These are phyloP conservation scores for Hypomecis punctinalis DNA, from an alignment of 2,888 invertebrate species.

Conservation along the genomic window DNA sequence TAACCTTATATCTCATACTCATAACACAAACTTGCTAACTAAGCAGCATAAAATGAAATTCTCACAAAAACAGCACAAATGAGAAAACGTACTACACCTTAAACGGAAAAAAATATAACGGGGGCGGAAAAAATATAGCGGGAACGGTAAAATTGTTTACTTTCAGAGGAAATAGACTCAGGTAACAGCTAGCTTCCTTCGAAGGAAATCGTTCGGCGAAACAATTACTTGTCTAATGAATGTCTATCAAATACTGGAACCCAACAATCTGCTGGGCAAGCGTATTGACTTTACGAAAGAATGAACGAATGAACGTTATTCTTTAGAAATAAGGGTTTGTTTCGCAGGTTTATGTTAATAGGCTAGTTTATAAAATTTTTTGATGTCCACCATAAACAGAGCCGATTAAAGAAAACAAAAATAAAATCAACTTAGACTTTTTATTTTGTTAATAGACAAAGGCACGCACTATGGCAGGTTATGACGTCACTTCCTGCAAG, in stretches of 20 bases:
- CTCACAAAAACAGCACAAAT: background rate
- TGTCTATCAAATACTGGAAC: constrained; percentile 45
- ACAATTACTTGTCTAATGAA: constrained; percentile 51
- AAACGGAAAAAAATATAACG: background rate
- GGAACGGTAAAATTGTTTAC: constrained; percentile 34
- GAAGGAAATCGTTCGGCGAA: constrained; percentile 37
- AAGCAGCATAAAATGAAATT: background rate
- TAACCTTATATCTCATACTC: too few species aligned
- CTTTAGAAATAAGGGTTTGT: constrained; percentile 2
- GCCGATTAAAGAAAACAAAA: too few species aligned
- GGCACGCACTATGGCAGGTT: too few species aligned
- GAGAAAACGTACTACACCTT: constrained; percentile 2
- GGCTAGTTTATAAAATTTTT: too few species aligned
- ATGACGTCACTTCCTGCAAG: too few species aligned
- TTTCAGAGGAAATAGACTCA: constrained; percentile 40
- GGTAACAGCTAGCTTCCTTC: constrained; percentile 39
- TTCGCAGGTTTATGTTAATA: background rate
- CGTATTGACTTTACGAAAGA: background rate
- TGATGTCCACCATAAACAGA: too few species aligned
- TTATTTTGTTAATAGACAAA: too few species aligned
- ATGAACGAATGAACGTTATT: background rate
- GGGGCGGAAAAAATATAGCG: constrained; percentile 7
- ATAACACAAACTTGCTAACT: too few species aligned
- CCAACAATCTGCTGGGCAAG: constrained; percentile 21
- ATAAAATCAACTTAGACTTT: too few species aligned